Evolutionary conservation across 23 tunicate genomes (phyloP).

Genomic region (Halocynthia roretzi): DNA sequence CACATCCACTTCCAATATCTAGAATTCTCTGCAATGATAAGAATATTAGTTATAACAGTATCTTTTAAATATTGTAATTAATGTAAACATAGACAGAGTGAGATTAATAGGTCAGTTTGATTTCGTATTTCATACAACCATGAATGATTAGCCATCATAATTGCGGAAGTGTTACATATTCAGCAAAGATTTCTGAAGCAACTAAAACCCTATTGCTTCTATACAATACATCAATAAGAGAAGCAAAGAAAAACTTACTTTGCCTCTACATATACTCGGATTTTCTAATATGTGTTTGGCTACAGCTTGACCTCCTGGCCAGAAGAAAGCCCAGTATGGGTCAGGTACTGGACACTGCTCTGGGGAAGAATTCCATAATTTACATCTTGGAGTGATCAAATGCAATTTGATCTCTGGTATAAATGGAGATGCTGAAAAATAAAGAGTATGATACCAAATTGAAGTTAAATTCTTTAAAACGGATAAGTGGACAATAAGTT

Average conservation of each 20-base stretch:
- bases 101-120: not conserved
- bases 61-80: too few relatives aligned
- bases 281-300: slow-evolving; percentile 25
- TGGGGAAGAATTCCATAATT: slow-evolving; percentile 18
- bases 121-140: too few relatives aligned
- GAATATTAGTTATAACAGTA: too few relatives aligned
- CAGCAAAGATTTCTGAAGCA: too few relatives aligned
- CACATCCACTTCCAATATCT: slow-evolving; percentile 49
- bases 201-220: too few relatives aligned
- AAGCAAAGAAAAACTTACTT: slow-evolving; percentile 1
- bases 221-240: not conserved
- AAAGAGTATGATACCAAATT: too few relatives aligned
- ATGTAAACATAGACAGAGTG: too few relatives aligned
- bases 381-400: slow-evolving; percentile 29
- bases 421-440: slow-evolving; percentile 2
- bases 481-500: too few relatives aligned
- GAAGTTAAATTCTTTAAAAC: too few relatives aligned
- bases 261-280: slow-evolving; percentile 1
- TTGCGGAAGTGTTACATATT: too few relatives aligned
- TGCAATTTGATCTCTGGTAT: slow-evolving; percentile 34
- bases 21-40: slow-evolving; percentile 23
- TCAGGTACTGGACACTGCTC: slow-evolving; percentile 34
- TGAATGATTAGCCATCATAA: too few relatives aligned
- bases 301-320: slow-evolving; percentile 48
- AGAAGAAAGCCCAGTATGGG: slow-evolving; percentile 46